A percentile compares a stretch with the other conserved stretches of the same genome.
phyloP scores from a whole-genome alignment of 2,113 vertebrate genomes.

The Corythoichthys haematopterus region DNA sequence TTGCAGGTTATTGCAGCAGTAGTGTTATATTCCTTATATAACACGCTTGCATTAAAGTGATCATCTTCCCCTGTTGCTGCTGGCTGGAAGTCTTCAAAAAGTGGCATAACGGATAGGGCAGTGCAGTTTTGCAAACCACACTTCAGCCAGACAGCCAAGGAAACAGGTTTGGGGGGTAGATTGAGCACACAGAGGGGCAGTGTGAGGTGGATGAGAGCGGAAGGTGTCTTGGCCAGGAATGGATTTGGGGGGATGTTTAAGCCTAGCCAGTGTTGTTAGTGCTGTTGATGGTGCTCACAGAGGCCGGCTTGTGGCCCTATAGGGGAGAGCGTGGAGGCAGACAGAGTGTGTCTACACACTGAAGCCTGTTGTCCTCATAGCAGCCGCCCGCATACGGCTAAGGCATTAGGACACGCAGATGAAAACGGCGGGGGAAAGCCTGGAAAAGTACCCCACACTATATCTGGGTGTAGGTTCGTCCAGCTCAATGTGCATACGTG shows the following conservation, averaged over 20 bases:
- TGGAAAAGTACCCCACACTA: slow-evolving; percentile 63
- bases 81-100: slow-evolving; percentile 18
- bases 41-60: slow-evolving; percentile 1
- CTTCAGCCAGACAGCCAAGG: slow-evolving; percentile 29
- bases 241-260: slow-evolving; percentile 30
- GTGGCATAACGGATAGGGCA: slow-evolving; percentile 25
- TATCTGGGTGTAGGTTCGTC: slow-evolving; percentile 57
- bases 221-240: slow-evolving; percentile 50
- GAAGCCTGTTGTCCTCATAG: slow-evolving; percentile 62
- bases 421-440: slow-evolving; percentile 32
- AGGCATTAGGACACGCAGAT: slow-evolving; percentile 52
- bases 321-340: slow-evolving; percentile 47
- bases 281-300: slow-evolving; percentile 61
- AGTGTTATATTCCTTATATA: slow-evolving; percentile 2
- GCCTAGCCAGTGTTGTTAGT: slow-evolving; percentile 40
- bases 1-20: background rate
- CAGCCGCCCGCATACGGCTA: slow-evolving; percentile 61
- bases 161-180: slow-evolving; percentile 21
- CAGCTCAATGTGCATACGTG: slow-evolving; percentile 48
- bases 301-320: slow-evolving; percentile 59
- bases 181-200: slow-evolving; percentile 54
- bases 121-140: slow-evolving; percentile 15
- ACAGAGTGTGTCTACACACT: slow-evolving; percentile 59
- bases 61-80: background rate
- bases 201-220: slow-evolving; percentile 53